phyloP scores from a whole-genome alignment of 92 coral and sea anemone species.

The Bergia sp. region DNA sequence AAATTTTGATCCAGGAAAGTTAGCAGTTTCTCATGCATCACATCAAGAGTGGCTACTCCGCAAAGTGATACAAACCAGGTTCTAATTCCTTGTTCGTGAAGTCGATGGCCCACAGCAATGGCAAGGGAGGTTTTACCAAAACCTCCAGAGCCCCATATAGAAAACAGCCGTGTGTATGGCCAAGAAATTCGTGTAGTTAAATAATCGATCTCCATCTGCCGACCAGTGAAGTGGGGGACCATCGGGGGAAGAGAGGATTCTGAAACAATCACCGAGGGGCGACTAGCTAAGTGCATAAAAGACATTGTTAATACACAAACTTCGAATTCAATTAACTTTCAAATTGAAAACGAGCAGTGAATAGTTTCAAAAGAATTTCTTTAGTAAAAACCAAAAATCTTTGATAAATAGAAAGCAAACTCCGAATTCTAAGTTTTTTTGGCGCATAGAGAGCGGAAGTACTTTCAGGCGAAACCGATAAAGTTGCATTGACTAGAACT shows the following conservation, averaged over 20 bases:
- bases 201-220: conserved; percentile 15
- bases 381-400: too few relatives aligned
- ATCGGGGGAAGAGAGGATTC: neutral
- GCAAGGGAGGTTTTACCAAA: conserved; percentile 18
- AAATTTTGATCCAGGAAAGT: neutral
- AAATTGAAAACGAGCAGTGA: too few relatives aligned
- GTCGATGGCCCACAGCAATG: conserved; percentile 21
- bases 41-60: neutral
- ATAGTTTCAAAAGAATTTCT: too few relatives aligned
- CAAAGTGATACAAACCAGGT: conserved; percentile 23
- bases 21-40: neutral
- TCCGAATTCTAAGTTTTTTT: too few relatives aligned
- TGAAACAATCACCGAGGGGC: neutral
- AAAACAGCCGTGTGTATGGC: neutral
- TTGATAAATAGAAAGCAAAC: too few relatives aligned
- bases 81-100: conserved; percentile 25
- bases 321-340: too few relatives aligned
- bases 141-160: conserved; percentile 19
- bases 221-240: neutral
- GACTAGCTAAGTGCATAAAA: too few relatives aligned
- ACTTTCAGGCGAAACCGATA: too few relatives aligned
- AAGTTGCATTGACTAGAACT: too few relatives aligned
- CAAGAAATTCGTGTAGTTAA: neutral
- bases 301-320: too few relatives aligned
- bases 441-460: too few relatives aligned